Evolutionary conservation across 2,888 invertebrate genomes (phyloP).

Genomic region (Biston stratarius): DNA sequence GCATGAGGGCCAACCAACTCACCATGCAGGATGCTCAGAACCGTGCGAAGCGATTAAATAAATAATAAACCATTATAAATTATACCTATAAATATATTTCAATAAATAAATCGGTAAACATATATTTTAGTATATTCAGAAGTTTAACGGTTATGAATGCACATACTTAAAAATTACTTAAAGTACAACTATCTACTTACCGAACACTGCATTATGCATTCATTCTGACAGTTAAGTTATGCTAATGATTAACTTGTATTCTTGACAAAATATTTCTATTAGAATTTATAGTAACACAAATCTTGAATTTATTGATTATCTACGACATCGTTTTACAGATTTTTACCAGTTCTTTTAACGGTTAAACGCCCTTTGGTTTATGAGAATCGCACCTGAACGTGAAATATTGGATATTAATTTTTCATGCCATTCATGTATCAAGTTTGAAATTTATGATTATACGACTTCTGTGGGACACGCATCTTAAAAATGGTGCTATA

Average conservation of each 20-base stretch:
- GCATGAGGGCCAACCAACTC: no score
- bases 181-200: constrained; percentile 32
- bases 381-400: constrained; percentile 33
- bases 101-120: no score
- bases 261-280: constrained; percentile 51
- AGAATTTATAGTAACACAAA: constrained; percentile 46
- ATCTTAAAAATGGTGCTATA: constrained; percentile 6
- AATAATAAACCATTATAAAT: no score
- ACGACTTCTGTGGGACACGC: constrained; percentile 19
- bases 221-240: constrained; percentile 67
- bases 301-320: constrained; percentile 32
- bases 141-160: constrained; percentile 43
- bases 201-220: constrained; percentile 64
- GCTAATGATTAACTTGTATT: constrained; percentile 56
- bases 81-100: no score
- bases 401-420: constrained; percentile 41
- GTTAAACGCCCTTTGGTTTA: constrained; percentile 42
- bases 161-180: constrained; percentile 51
- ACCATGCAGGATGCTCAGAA: no score
- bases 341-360: constrained; percentile 43
- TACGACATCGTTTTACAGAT: constrained; percentile 35
- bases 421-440: constrained; percentile 30
- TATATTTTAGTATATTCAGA: constrained; percentile 2
- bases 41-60: no score
- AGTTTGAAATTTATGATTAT: constrained; percentile 28